A percentile compares a stretch with the other conserved stretches of the same genome.
These are phyloP conservation scores for Xenotilapia longispinis DNA, from an alignment of 2,113 vertebrate genomes.

Conservation along the genomic window DNA sequence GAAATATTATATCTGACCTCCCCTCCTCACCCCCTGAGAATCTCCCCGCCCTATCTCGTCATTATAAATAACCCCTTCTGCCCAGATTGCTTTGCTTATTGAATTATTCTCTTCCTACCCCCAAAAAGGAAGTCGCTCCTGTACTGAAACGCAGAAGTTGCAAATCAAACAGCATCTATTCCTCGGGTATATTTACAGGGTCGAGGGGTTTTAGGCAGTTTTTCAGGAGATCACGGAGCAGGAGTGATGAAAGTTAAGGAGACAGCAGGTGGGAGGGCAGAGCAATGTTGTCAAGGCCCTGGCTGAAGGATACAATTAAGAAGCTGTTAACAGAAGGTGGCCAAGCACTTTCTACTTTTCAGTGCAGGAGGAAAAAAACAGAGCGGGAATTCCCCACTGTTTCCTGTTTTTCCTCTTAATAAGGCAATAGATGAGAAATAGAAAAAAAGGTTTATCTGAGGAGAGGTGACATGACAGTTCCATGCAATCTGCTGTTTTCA, in stretches of 20 bases:
- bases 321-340: neutral
- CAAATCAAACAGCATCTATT: neutral
- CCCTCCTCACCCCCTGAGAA: neutral
- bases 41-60: slow-evolving; percentile 13
- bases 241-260: slow-evolving; percentile 25
- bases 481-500: neutral
- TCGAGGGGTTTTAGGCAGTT: neutral
- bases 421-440: neutral
- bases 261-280: slow-evolving; percentile 12
- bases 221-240: neutral
- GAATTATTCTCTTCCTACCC: neutral
- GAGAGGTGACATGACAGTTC: neutral
- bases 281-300: neutral
- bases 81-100: slow-evolving; percentile 34
- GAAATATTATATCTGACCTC: slow-evolving; percentile 57
- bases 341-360: neutral
- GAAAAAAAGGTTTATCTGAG: neutral
- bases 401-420: neutral
- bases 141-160: neutral
- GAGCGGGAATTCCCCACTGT: neutral
- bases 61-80: slow-evolving; percentile 63
- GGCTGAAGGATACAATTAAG: neutral
- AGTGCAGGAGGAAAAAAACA: rapidly evolving
- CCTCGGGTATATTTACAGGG: rapidly evolving
- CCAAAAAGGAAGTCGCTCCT: neutral